Evolutionary conservation across 2,797 vertebrate genomes (phyloP).

Genomic region (Anolis apletophallus): DNA sequence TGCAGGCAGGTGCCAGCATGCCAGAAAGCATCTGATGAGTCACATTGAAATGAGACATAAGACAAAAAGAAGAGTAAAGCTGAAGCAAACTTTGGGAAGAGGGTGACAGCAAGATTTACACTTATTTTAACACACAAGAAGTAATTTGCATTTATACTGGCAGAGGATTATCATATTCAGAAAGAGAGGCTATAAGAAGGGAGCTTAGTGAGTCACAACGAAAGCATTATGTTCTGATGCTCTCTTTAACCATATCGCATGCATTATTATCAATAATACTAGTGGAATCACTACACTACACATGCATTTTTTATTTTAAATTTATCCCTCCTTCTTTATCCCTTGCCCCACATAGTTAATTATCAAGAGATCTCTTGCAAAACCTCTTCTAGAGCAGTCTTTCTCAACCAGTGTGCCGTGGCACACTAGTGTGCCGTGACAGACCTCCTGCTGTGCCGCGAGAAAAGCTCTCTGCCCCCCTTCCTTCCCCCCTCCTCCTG

Average conservation of each 20-base stretch:
- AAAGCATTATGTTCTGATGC: neutral
- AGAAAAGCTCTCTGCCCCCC: too few relatives aligned
- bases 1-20: slow-evolving; percentile 8
- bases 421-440: too few relatives aligned
- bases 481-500: too few relatives aligned
- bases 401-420: too few relatives aligned
- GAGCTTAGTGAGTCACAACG: slow-evolving; percentile 22
- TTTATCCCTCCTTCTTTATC: neutral
- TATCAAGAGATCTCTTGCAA: too few relatives aligned
- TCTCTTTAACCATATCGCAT: slow-evolving; percentile 11
- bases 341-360: too few relatives aligned
- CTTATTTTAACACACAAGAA: slow-evolving; percentile 20
- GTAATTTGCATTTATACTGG: slow-evolving; percentile 41
- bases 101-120: slow-evolving; percentile 17
- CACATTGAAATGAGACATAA: slow-evolving; percentile 43
- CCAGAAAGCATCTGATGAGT: slow-evolving; percentile 6
- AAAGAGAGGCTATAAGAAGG: slow-evolving; percentile 17
- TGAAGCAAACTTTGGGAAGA: slow-evolving; percentile 4
- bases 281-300: slow-evolving; percentile 16
- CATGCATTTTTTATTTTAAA: neutral
- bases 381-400: too few relatives aligned
- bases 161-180: slow-evolving; percentile 31
- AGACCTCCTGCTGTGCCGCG: too few relatives aligned
- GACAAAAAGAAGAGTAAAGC: neutral
- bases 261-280: slow-evolving; percentile 24